Conservation (phyloP, 2,113 vertebrate genomes). For the Hippocampus zosterae region DNA sequence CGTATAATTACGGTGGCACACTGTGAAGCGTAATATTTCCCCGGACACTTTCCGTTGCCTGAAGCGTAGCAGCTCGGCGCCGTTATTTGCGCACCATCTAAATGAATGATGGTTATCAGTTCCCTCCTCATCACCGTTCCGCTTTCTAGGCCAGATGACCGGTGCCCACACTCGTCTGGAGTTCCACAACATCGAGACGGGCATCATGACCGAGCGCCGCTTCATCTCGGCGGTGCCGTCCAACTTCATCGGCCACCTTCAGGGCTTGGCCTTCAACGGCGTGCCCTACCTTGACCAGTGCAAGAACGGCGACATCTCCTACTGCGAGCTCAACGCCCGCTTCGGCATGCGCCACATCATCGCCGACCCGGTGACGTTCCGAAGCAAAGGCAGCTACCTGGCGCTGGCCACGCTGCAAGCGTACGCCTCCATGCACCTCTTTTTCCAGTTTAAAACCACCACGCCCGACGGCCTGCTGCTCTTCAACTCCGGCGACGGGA, state of each 20-base stretch:
- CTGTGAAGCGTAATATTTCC: not conserved
- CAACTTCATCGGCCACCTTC: constrained; percentile 92
- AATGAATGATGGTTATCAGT: constrained; percentile 1
- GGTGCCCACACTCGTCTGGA: constrained; percentile 90
- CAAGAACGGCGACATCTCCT: constrained; percentile 90
- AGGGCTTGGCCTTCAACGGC: constrained; percentile 85
- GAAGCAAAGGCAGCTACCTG: constrained; percentile 83
- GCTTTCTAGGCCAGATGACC: constrained; percentile 83
- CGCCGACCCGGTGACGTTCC: constrained; percentile 89
- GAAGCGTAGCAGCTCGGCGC: not conserved
- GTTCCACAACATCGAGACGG: constrained; percentile 94
- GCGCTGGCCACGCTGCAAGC: constrained; percentile 87
- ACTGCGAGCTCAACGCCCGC: constrained; percentile 91
- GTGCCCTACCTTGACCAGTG: constrained; percentile 91
- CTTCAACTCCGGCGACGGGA: constrained; percentile 92
- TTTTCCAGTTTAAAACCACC: constrained; percentile 95
- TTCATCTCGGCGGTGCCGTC: constrained; percentile 89
- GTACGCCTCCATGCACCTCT: constrained; percentile 92
- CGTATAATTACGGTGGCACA: not conserved
- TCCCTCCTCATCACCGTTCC: not conserved
- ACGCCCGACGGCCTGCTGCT: constrained; percentile 88
- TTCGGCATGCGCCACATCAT: constrained; percentile 88
- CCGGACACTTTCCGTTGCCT: not conserved
- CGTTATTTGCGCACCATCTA: not conserved
- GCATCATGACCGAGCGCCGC: constrained; percentile 91